phyloP scores from a whole-genome alignment of 2,113 vertebrate species.

The Atrichornis clamosus region DNA sequence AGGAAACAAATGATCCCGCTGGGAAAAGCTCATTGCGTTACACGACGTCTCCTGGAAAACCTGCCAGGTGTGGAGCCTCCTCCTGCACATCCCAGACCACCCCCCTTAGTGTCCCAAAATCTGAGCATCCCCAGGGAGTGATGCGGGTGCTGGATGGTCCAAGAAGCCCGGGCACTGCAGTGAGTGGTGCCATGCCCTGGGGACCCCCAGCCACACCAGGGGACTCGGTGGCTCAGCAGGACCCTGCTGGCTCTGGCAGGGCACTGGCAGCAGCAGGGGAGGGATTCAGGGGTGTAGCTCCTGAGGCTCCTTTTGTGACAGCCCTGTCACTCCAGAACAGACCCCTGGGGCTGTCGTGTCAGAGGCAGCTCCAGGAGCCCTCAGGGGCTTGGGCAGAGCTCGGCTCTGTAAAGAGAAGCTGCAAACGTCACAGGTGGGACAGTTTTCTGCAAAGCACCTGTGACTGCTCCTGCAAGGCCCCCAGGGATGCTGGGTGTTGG shows the following conservation, averaged over 20 bases:
- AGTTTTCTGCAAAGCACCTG: background rate
- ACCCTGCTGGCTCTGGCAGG: background rate
- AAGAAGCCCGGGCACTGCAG: background rate
- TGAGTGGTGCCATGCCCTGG: background rate
- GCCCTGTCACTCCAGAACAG: background rate
- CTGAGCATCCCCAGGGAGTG: accelerated
- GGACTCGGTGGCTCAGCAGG: too few relatives aligned
- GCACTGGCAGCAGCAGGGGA: background rate
- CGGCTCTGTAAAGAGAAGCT: background rate
- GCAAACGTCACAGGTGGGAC: background rate
- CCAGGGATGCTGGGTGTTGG: accelerated
- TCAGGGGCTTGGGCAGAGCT: background rate
- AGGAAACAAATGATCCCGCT: background rate
- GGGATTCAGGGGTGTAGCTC: background rate
- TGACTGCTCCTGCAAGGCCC: background rate
- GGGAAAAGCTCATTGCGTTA: background rate
- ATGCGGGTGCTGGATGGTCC: background rate
- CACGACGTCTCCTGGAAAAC: background rate
- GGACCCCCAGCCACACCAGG: background rate
- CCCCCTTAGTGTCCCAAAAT: background rate
- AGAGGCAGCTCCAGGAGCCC: background rate
- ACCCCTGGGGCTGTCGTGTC: background rate
- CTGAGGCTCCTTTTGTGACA: background rate
- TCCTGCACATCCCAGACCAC: background rate
- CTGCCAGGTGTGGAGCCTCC: background rate